phyloP scores from a whole-genome alignment of 2,797 vertebrate genomes.

The Vireo griseus region DNA sequence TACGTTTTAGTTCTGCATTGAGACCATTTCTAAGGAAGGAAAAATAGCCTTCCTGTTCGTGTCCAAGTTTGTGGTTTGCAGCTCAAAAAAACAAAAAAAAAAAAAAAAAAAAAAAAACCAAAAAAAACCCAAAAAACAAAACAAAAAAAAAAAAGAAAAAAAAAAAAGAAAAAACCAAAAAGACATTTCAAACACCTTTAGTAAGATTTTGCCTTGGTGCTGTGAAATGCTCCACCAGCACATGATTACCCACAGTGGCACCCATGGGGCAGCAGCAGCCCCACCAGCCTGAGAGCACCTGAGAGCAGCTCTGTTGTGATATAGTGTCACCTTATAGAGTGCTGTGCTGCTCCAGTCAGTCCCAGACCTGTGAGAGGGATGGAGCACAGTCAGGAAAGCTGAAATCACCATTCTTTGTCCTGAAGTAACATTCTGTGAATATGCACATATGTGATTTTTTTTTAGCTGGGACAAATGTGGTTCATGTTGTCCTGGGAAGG shows the following conservation, averaged over 20 bases:
- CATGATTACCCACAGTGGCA: not conserved
- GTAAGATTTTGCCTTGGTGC: not conserved
- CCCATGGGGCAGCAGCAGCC: rapidly evolving
- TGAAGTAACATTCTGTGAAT: not conserved
- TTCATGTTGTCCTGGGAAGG: not conserved
- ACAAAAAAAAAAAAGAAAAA: not conserved
- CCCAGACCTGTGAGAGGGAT: not conserved
- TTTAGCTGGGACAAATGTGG: not conserved
- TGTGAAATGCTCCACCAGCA: not conserved
- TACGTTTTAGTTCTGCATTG: not conserved
- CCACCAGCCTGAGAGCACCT: not conserved
- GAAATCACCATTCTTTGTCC: not conserved
- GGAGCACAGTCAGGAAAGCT: not conserved
- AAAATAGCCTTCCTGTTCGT: not conserved
- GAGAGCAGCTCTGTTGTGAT: not conserved
- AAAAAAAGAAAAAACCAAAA: not conserved
- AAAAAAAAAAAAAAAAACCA: not conserved
- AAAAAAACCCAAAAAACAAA: not conserved
- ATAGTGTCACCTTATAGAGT: rapidly evolving
- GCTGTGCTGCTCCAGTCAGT: not conserved
- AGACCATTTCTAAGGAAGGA: not conserved
- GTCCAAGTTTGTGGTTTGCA: not conserved
- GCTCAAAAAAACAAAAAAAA: not conserved
- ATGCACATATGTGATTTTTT: not conserved
- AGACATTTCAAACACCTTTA: not conserved